Percentiles rank a stretch among this genome's conserved stretches.
Evolutionary conservation across 2,888 invertebrate species (phyloP).

Genomic region (Onthophagus sagittarius): DNA sequence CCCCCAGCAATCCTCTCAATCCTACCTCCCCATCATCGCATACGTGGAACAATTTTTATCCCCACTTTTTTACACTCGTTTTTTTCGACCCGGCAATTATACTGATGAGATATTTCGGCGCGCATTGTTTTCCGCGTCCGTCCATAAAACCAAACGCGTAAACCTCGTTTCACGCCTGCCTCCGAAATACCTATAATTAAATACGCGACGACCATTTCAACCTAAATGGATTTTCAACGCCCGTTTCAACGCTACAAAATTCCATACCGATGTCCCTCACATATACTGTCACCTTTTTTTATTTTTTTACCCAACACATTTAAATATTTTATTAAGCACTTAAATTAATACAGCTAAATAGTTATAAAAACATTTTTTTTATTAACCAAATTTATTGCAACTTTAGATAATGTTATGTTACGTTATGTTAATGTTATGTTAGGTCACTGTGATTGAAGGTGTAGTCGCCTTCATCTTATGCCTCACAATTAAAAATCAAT

Average conservation of each 20-base stretch:
- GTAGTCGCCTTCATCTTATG: no score
- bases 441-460: no score
- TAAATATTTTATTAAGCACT: no score
- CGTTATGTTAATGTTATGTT: no score
- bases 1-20: constrained; percentile 37
- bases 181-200: constrained; percentile 24
- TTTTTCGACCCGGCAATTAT: constrained; percentile 35
- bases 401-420: no score
- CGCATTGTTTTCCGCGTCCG: constrained; percentile 27
- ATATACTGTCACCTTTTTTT: not conserved
- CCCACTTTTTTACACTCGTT: constrained; percentile 25
- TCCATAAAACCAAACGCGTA: not conserved
- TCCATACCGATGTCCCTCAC: not conserved
- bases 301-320: not conserved
- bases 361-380: no score
- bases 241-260: not conserved
- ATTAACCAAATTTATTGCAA: no score
- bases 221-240: constrained; percentile 10
- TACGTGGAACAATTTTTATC: no score
- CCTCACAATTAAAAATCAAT: no score
- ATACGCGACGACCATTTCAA: constrained; percentile 13
- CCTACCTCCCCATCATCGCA: no score
- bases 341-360: no score
- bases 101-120: constrained; percentile 40
- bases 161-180: constrained; percentile 19